Percentiles rank a stretch among this genome's conserved stretches.
phyloP scores from a whole-genome alignment of 2,113 vertebrate genomes.

The Scortum barcoo region DNA sequence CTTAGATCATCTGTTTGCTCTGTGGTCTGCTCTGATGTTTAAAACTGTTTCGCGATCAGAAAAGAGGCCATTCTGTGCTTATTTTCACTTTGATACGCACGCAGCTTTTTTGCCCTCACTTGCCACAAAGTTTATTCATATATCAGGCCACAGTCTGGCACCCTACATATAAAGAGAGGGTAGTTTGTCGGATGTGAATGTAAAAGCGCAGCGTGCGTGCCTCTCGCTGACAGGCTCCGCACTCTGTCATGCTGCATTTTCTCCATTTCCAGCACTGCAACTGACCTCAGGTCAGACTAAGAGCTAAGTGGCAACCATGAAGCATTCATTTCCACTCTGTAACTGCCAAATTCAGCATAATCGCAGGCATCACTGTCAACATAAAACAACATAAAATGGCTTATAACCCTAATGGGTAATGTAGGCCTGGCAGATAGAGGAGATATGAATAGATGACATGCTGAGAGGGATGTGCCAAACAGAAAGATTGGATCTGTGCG shows the following conservation, averaged over 20 bases:
- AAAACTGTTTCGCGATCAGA: not conserved
- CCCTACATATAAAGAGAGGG: not conserved
- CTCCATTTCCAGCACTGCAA: constrained; percentile 22
- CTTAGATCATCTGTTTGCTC: not conserved
- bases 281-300: constrained; percentile 37
- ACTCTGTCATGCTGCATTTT: constrained; percentile 26
- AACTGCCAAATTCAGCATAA: not conserved
- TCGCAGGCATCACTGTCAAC: constrained; percentile 18
- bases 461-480: not conserved
- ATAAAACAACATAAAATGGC: not conserved
- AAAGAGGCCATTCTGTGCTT: not conserved
- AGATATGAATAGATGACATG: constrained; percentile 1
- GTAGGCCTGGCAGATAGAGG: not conserved
- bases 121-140: constrained; percentile 6
- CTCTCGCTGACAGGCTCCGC: constrained; percentile 11
- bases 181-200: constrained; percentile 18
- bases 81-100: not conserved
- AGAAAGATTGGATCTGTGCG: not conserved
- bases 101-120: not conserved
- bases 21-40: not conserved
- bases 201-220: not conserved
- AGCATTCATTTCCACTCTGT: constrained; percentile 14
- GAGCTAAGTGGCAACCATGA: not conserved
- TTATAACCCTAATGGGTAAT: not conserved
- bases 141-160: constrained; percentile 15